Base-by-base conservation (phyloP, 2,113 vertebrate genomes). In the Ctenodactylus gundi region DNA sequence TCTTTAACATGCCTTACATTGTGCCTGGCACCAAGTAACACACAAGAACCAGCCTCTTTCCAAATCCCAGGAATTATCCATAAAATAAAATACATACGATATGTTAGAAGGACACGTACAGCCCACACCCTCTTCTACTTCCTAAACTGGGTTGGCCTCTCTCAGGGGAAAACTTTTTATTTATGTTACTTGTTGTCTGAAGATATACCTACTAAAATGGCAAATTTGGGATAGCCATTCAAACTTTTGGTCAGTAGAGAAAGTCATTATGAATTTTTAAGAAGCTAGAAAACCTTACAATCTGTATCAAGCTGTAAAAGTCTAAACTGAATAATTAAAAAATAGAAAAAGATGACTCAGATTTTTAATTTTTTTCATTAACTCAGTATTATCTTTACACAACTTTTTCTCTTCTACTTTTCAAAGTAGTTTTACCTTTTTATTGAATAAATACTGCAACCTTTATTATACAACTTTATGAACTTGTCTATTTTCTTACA, bases 131-230 rank as follows among this genome's bases (percentile, higher is more conserved):
- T 46, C n/a, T 94, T 65, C 25, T 36, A 49, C 39, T 51, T 75
- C n/a, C 36, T 91, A 94, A 96, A 85, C 27, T 72, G 25, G 65
- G 53, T 31, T 88, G 58, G n/a, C 64, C 21, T 88, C 53, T 51
- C 58, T 85, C 85, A 73, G 49, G 49, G 55, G 72, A 84, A 10
- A 11, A 4, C n/a, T n/a, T 51, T 25, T 73, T 88, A 73, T 88
- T n/a, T 67, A 85, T 51, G 78, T 75, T 96, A 75, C 27, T 27
- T 86, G 51, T 62, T 15, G 51, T 53, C 67, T 96, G 31, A 62
- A 89, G 58, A 92, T 90, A 86, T 82, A 92, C 21, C 36, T 80
- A 90, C 67, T 41, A 51, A 85, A 82, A 73, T 57, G 31, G 44
- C 20, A 92, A 89, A 10, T 46, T 29, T 58, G 39, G 21, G 34